Conservation (phyloP, 2,797 vertebrate species). For the Nyctibius grandis region DNA sequence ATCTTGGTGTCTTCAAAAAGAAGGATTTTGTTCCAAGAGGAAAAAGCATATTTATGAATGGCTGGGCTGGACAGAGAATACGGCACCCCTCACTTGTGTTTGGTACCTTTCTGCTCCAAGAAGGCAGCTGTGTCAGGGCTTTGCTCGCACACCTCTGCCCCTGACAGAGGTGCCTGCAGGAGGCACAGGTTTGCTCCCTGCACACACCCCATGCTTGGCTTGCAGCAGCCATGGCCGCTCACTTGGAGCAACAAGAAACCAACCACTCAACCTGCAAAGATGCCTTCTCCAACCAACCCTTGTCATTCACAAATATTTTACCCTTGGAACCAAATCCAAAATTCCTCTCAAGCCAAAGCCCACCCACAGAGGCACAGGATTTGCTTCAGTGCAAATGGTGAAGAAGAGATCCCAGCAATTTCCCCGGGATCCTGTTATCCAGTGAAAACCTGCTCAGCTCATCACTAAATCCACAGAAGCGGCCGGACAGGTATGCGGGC, state of each 20-base stretch:
- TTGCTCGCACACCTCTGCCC: not conserved
- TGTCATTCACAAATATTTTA: not conserved
- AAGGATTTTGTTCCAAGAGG: not conserved
- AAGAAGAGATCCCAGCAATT: not conserved
- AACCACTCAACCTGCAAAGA: not conserved
- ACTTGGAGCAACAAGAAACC: not conserved
- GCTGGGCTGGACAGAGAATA: not conserved
- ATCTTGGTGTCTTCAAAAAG: not conserved
- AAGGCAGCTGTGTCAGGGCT: accelerated
- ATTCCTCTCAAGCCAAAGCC: not conserved
- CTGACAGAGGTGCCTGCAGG: not conserved
- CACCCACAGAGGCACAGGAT: not conserved
- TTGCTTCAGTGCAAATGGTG: not conserved
- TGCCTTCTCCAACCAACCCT: not conserved
- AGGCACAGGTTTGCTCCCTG: not conserved
- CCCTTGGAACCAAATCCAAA: not conserved
- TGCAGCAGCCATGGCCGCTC: not conserved
- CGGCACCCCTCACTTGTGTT: not conserved
- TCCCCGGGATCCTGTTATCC: not conserved
- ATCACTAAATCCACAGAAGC: not conserved
- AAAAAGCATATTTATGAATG: not conserved
- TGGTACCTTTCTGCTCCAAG: not conserved
- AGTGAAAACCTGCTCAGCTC: not conserved
- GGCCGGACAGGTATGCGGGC: not conserved
- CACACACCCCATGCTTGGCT: not conserved